A percentile compares a stretch with the other conserved stretches of the same genome.
These are phyloP conservation scores for Iphiclides podalirius DNA, from an alignment of 2,888 invertebrate genomes.

Conservation along the genomic window DNA sequence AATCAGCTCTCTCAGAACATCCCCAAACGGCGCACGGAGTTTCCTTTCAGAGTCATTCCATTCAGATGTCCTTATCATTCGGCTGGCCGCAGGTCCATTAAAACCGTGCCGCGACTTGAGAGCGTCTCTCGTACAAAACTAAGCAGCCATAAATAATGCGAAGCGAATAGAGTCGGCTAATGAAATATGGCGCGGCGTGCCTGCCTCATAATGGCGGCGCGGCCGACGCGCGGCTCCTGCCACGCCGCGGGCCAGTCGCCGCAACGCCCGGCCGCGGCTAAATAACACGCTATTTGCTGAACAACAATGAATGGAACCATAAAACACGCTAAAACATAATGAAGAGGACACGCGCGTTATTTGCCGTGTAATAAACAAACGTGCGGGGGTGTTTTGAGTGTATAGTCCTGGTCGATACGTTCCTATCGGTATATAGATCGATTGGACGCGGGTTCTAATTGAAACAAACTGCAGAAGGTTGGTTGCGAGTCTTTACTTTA, in stretches of 20 bases:
- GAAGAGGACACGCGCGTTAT: constrained; percentile 4
- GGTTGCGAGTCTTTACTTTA: no score
- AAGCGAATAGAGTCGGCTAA: constrained; percentile 63
- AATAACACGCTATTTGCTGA: constrained; percentile 8
- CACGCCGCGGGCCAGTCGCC: constrained; percentile 11
- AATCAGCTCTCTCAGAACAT: no score
- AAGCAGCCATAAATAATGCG: constrained; percentile 68
- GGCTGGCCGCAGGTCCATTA: constrained; percentile 47
- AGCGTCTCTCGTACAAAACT: constrained; percentile 61
- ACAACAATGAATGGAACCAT: constrained; percentile 19
- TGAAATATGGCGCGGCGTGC: constrained; percentile 67
- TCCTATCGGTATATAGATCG: no score
- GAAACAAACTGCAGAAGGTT: no score
- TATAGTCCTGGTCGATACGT: background rate
- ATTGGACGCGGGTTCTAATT: no score
- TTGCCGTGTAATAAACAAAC: background rate
- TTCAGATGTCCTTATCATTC: constrained; percentile 64
- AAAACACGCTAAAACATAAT: constrained; percentile 17
- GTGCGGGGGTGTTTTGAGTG: background rate
- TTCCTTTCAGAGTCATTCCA: constrained; percentile 43
- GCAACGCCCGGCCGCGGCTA: constrained; percentile 1
- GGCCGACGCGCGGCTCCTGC: constrained; percentile 43
- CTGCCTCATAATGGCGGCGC: constrained; percentile 51
- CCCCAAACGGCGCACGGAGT: no score
- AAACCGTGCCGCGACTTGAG: constrained; percentile 50